Evolutionary conservation across 2,888 invertebrate species (phyloP).

Genomic region (Lepidocyrtoides sp.): DNA sequence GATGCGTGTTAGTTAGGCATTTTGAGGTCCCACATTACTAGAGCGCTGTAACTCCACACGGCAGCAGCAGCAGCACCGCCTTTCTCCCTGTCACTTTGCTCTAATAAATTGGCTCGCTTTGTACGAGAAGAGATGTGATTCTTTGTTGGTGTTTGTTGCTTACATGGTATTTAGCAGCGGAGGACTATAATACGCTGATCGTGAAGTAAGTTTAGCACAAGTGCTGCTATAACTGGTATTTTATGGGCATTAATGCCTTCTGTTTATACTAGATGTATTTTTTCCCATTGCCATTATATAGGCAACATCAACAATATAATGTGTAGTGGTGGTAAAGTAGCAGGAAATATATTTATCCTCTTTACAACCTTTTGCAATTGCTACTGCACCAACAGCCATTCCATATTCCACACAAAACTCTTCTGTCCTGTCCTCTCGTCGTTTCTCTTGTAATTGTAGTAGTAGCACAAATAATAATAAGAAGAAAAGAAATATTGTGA

Average conservation of each 20-base stretch:
- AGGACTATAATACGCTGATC: background rate
- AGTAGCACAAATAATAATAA: conserved; percentile 11
- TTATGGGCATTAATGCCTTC: conserved; percentile 52
- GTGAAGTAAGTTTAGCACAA: background rate
- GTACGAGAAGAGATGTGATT: conserved; percentile 40
- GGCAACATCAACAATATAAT: background rate
- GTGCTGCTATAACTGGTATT: conserved; percentile 52
- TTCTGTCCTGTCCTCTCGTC: conserved; percentile 20
- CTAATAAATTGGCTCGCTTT: conserved; percentile 76
- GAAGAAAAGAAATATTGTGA: conserved; percentile 52
- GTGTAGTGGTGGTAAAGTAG: background rate
- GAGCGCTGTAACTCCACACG: background rate
- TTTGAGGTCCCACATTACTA: conserved; percentile 76
- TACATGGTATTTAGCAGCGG: conserved; percentile 39
- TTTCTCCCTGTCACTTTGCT: conserved; percentile 70
- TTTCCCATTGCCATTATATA: conserved; percentile 36
- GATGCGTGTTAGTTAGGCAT: conserved; percentile 74
- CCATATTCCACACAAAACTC: conserved; percentile 26
- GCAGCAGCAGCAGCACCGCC: conserved; percentile 54
- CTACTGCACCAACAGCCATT: background rate
- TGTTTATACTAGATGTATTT: conserved; percentile 27
- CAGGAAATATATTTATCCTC: conserved; percentile 59
- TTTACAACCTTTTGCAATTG: background rate
- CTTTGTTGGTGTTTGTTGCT: conserved; percentile 56
- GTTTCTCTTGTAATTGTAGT: background rate